A percentile compares a stretch with the other conserved stretches of the same genome.
Conservation (phyloP, 2,113 vertebrate species). For the Caloenas nicobarica region DNA sequence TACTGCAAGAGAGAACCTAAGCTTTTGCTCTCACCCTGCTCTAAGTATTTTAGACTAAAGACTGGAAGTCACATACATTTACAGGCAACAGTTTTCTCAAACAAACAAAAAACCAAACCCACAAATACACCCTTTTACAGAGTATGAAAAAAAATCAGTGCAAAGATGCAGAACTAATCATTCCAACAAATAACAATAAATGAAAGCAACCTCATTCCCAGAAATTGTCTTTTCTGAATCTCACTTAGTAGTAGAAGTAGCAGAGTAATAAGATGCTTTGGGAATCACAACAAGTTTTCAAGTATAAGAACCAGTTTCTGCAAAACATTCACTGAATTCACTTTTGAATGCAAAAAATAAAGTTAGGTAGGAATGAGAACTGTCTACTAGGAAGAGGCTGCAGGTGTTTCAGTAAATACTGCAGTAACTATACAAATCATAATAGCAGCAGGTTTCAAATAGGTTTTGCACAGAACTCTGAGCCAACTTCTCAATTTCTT, state of each 20-base stretch:
- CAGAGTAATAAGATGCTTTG: background rate
- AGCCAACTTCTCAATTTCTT: background rate
- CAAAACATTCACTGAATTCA: background rate
- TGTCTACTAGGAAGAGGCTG: background rate
- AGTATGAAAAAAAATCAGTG: background rate
- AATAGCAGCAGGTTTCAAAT: background rate
- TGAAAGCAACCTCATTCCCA: background rate
- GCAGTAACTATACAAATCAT: background rate
- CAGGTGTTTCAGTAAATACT: background rate
- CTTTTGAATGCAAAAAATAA: background rate
- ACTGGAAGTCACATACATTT: background rate
- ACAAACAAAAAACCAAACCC: background rate
- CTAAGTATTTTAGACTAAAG: background rate
- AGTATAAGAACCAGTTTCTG: background rate
- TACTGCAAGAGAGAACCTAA: background rate
- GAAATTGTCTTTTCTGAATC: background rate
- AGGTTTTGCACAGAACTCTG: background rate
- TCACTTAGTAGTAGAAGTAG: background rate
- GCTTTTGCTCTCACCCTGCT: background rate
- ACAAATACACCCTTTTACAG: background rate
- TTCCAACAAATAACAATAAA: background rate
- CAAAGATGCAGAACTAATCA: background rate
- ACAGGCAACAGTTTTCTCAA: background rate
- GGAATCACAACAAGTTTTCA: background rate
- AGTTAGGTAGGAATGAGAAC: background rate